Conservation (phyloP, 2,113 vertebrate genomes). For the Catagonus wagneri region DNA sequence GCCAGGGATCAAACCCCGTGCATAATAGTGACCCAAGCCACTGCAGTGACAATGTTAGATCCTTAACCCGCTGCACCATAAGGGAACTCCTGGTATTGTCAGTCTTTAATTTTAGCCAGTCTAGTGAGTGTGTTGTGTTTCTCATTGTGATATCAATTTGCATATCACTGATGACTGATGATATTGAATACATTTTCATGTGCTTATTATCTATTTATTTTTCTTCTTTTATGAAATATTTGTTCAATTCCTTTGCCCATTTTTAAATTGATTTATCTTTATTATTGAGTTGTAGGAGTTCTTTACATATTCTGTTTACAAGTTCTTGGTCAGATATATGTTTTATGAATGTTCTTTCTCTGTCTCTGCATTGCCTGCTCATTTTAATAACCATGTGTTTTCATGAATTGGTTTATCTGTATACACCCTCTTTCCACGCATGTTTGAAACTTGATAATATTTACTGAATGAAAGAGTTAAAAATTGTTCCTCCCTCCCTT, state of each 20-base stretch:
- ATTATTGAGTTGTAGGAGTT: not conserved
- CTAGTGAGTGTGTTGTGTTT: not conserved
- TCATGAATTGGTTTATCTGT: conserved; percentile 28
- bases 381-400: conserved; percentile 29
- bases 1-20: no score
- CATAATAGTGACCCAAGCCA: no score
- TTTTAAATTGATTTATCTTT: conserved; percentile 15
- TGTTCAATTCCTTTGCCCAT: not conserved
- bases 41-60: no score
- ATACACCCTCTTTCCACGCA: not conserved
- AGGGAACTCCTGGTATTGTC: no score
- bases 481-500: not conserved
- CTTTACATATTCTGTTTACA: not conserved
- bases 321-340: conserved; percentile 18
- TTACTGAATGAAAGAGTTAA: conserved; percentile 25
- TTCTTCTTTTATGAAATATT: conserved; percentile 28
- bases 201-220: conserved; percentile 2
- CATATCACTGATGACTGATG: conserved; percentile 10
- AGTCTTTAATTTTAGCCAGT: conserved; percentile 55
- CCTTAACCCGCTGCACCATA: no score
- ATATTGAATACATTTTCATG: not conserved
- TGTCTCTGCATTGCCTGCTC: not conserved
- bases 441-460: conserved; percentile 39
- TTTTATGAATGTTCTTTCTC: conserved; percentile 38
- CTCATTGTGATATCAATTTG: conserved; percentile 36